These are phyloP conservation scores for Pipra filicauda DNA, from an alignment of 2,113 vertebrate genomes.

Conservation along the genomic window DNA sequence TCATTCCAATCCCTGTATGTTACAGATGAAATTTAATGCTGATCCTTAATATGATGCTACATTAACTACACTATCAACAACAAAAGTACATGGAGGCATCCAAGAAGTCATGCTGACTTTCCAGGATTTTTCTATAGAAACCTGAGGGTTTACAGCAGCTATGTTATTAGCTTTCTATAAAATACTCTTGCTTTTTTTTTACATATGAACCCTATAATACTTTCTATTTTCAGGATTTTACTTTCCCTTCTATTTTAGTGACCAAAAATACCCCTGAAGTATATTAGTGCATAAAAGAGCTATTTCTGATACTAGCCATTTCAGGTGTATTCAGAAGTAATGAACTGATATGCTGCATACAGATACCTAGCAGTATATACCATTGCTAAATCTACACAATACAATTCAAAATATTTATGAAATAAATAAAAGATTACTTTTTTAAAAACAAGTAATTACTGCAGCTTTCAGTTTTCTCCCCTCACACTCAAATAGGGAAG, in stretches of 20 bases:
- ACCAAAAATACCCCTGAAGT: not conserved
- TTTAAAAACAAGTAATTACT: not conserved
- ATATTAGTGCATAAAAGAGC: not conserved
- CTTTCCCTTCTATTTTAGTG: not conserved
- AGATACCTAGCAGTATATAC: not conserved
- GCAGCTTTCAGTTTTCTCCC: not conserved
- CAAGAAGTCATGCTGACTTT: not conserved
- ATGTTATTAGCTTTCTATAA: not conserved
- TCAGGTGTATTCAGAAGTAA: not conserved
- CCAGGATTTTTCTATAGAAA: not conserved
- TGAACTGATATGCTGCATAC: not conserved
- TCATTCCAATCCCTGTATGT: not conserved
- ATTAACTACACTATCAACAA: not conserved
- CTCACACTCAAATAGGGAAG: not conserved
- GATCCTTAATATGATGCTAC: not conserved
- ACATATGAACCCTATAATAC: not conserved
- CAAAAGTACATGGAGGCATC: not conserved
- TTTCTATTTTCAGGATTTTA: not conserved
- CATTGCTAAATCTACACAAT: not conserved
- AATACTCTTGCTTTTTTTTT: not conserved
- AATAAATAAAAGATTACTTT: not conserved
- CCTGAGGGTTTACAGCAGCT: not conserved
- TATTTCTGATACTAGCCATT: not conserved
- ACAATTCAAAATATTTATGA: not conserved
- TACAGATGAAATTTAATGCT: not conserved